Conservation (phyloP, 1,140 invertebrate genomes). For the Zaprionus inermis region DNA sequence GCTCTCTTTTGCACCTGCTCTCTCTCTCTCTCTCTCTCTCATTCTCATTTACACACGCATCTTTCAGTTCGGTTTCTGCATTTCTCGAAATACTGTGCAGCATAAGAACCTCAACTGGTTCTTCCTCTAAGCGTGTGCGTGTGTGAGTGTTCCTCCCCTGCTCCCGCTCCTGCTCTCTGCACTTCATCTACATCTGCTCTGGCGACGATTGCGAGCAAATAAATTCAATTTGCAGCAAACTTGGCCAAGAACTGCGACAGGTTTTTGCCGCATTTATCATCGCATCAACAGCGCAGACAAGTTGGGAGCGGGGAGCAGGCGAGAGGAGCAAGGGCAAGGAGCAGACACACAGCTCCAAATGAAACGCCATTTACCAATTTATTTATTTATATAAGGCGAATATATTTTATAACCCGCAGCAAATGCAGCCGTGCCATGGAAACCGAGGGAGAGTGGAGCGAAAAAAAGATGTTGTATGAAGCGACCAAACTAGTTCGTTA, state of each 20-base stretch:
- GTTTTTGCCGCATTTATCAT: conserved; percentile 82
- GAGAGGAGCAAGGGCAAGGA: not conserved
- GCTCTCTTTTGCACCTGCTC: not conserved
- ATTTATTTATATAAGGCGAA: conserved; percentile 83
- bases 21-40: not conserved
- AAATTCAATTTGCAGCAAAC: conserved; percentile 79
- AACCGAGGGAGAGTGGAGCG: conserved; percentile 8
- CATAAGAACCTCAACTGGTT: conserved; percentile 62
- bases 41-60: not conserved
- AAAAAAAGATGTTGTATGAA: conserved; percentile 79
- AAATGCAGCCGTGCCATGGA: conserved; percentile 51
- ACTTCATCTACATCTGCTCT: conserved; percentile 45
- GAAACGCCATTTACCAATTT: conserved; percentile 82
- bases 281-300: conserved; percentile 62
- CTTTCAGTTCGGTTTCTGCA: conserved; percentile 16
- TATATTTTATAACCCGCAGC: conserved; percentile 81
- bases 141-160: conserved; percentile 15
- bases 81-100: conserved; percentile 51
- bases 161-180: conserved; percentile 30
- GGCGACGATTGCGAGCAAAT: conserved; percentile 72
- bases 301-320: conserved; percentile 4
- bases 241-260: conserved; percentile 67
- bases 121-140: conserved; percentile 43
- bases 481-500: conserved; percentile 83
- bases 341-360: conserved; percentile 55